These are phyloP conservation scores for Trichopria drosophilae DNA, from an alignment of 2,888 invertebrate species.

Conservation along the genomic window DNA sequence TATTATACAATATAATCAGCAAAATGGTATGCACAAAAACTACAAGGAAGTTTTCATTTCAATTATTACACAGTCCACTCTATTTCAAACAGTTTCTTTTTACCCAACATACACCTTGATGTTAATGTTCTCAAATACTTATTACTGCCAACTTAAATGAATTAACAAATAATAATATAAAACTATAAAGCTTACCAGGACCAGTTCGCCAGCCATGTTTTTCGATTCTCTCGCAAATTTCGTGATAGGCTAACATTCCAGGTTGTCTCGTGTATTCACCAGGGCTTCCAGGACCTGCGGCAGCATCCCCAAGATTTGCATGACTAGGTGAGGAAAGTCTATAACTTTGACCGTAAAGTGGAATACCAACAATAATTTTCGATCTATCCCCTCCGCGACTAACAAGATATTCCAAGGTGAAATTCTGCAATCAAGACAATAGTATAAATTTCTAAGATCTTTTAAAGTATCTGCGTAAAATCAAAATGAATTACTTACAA, in stretches of 20 bases:
- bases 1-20: no score
- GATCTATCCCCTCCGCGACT: conserved; percentile 74
- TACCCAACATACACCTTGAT: background rate
- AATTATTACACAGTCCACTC: no score
- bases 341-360: conserved; percentile 87
- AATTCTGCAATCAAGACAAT: conserved; percentile 64
- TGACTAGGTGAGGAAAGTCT: conserved; percentile 62
- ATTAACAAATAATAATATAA: background rate
- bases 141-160: no score
- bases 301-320: conserved; percentile 65
- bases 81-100: conserved; percentile 2
- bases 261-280: conserved; percentile 84
- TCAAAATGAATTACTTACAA: conserved; percentile 64
- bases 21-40: no score
- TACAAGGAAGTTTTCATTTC: no score
- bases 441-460: background rate
- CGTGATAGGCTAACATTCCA: conserved; percentile 86
- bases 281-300: conserved; percentile 75
- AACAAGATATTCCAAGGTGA: conserved; percentile 76
- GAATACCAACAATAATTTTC: conserved; percentile 79
- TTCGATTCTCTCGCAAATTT: conserved; percentile 72
- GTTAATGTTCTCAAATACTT: background rate
- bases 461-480: background rate
- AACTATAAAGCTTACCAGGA: conserved; percentile 38
- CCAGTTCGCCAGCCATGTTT: conserved; percentile 46